Evolutionary conservation across 2,113 vertebrate genomes (phyloP), one percentile per base, ranked within the genome.

Genomic region (Prionailurus viverrinus): DNA sequence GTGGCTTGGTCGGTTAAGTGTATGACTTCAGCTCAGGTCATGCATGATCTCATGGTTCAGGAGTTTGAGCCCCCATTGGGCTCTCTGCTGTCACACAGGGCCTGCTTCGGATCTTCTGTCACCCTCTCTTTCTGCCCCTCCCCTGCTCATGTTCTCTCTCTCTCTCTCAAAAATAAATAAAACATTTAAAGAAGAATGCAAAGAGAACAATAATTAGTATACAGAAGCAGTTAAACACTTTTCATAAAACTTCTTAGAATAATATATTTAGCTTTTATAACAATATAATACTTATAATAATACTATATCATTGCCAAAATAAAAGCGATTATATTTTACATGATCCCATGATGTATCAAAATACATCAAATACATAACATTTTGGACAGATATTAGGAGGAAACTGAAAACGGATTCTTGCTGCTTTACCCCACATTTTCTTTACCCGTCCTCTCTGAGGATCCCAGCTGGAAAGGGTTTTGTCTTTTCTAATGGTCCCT

Each of bases 151-250:
- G 58, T 61, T 61, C 58, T 23, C 58, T 61, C 58, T 51, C 51
- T 61, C 51, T 61, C 58, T 61, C 58, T 61, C 58, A 61, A 61
- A 61, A 61, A 61, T 61, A 61, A 61, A 61, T 23, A 61, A 61
- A 61, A 61, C 58, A 61, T 21, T 55, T 55, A 55, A 23, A 61
- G 7, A 86, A 73, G 66, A 76, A 84, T n/a, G 53, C 53, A 76
- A 45, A 89, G 2, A 94, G 61, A 41, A 83, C 1, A 86, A 88
- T 25, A 81, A 74, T 89, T 4, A 85, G 53, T 48, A 3, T 23
- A 55, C 63, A 88, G 65, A 90, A 19, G 27, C 15, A 96, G 76
- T 79, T 89, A 96, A 63, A 97, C 39, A 92, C 5, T 9, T 55
- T 41, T 88, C 1, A 91, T 1, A 3, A 98, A 94, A 94, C 39